phyloP scores from a whole-genome alignment of 1,140 invertebrate species.

The Parapsyche elsis region DNA sequence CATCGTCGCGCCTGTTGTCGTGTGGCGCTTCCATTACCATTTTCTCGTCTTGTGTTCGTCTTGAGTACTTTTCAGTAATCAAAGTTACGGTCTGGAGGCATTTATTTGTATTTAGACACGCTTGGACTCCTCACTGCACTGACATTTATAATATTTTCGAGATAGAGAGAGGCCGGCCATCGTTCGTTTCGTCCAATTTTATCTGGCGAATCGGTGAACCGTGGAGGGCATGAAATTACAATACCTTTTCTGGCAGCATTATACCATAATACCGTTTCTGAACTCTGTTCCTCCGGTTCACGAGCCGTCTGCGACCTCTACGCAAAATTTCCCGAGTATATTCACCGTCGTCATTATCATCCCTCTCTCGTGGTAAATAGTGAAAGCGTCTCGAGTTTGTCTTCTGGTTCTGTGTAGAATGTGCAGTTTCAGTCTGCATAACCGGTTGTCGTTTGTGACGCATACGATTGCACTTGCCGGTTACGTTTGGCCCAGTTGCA shows the following conservation, averaged over 20 bases:
- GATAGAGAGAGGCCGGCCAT: not conserved
- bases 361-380: not conserved
- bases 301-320: not conserved
- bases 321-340: not conserved
- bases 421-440: not conserved
- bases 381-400: not conserved
- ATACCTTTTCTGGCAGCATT: slow-evolving; percentile 14
- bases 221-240: slow-evolving; percentile 1
- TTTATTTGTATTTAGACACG: slow-evolving; percentile 43
- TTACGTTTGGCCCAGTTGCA: not conserved
- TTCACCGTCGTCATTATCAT: not conserved
- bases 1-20: not conserved
- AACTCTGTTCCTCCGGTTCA: not conserved
- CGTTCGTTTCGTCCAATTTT: slow-evolving; percentile 5
- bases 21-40: not conserved
- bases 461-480: slow-evolving; percentile 2
- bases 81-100: slow-evolving; percentile 37
- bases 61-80: slow-evolving; percentile 7
- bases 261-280: slow-evolving; percentile 8
- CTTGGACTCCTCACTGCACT: slow-evolving; percentile 21
- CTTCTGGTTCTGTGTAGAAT: not conserved
- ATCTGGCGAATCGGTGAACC: slow-evolving; percentile 38
- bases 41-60: not conserved
- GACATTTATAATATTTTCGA: slow-evolving; percentile 38
- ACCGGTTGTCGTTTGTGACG: not conserved